Evolutionary conservation across 1,140 invertebrate species (phyloP), one percentile per base, ranked within the genome.

Genomic region (Apolygus lucorum): DNA sequence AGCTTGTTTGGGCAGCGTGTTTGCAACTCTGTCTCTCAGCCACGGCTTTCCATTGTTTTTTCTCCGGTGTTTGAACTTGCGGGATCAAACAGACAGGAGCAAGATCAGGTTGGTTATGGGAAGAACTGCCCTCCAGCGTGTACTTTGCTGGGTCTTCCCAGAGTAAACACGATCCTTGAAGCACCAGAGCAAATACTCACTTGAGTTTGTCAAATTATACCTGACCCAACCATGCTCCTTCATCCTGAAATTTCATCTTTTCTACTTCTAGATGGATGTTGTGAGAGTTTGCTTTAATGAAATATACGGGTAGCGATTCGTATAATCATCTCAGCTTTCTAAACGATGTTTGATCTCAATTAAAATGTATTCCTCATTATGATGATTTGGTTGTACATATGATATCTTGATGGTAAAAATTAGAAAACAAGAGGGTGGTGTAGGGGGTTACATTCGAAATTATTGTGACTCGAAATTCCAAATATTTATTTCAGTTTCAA

Each of bases 1-100:
- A 59, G 54, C 54, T 59, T 59, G 54, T 59, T 59, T 59, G 54
- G 54, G 54, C 54, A 59, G 54, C 54, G 54, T 59, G 54, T 59
- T 59, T 59, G 54, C 54, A 59, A 59, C 54, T 24, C 54, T 59
- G 11, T 13, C 13, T 24, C 11, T 59, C 54, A n/a, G 13, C 54
- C 11, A 8, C 22, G 54, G 13, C 54, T 8, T 49, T 49, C 54
- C 54, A 59, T 59, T 59, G 54, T 59, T 59, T 59, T 59, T 59
- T 59, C 54, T 59, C 34, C 13, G 54, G 11, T 59, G 54, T 59
- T 59, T 59, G 54, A 59, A 24, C 54, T 59, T 59, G 54, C 34
- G 34, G 34, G 34, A 42, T 42, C 34, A 42, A 42, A 42, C 34
- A 42, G 34, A 24, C 54, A 59, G 54, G 54, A 59, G 54, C 22